Evolutionary conservation across 2,797 vertebrate species (phyloP), one percentile per base, ranked within the genome.

Genomic region (Neosalanx taihuensis): DNA sequence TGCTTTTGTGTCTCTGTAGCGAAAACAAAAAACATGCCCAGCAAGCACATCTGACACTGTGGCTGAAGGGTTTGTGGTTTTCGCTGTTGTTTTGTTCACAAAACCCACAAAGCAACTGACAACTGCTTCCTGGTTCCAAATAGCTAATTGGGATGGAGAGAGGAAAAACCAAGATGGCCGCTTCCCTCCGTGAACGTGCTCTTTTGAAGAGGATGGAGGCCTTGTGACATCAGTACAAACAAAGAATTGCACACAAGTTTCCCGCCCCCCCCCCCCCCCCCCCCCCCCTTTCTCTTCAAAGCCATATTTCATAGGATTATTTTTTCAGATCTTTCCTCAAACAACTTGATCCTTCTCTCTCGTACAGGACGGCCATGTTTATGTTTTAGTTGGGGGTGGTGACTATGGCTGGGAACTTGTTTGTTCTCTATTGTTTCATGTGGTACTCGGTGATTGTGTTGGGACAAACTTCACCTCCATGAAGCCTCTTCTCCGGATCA

Each of bases 11-110:
- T 71, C 72, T 84, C 72, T 20, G 53, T 69, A 49, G 65, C 74
- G 81, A 79, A 86, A 62, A 85, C 85, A 81, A 79, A 83, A 76
- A 85, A 90, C 82, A 72, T 85, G 87, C 86, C 57, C 81, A 15
- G 73, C 84, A 79, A 83, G 79, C 87, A 87, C 51, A 79, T 70
- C 57, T 64, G 73, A 84, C 86, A 89, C 88, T 87, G 88, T 85
- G 86, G 83, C 79, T 82, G 23, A 26, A 70, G 72, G 51, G 72
- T 37, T 79, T 80, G 86, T 83, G 83, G 83, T 58, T 71, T 78
- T 77, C 78, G 58, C 65, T n/a, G 66, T 31, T 41, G 64, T 83
- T 87, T 86, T 88, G 85, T 88, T 87, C 79, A 76, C 53, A 3
- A 58, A 76, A 86, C 70, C 65, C 64, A 63, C 67, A 73, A 77